Base-by-base conservation (phyloP, 2,888 invertebrate species). In the Aporophyla nigra region DNA sequence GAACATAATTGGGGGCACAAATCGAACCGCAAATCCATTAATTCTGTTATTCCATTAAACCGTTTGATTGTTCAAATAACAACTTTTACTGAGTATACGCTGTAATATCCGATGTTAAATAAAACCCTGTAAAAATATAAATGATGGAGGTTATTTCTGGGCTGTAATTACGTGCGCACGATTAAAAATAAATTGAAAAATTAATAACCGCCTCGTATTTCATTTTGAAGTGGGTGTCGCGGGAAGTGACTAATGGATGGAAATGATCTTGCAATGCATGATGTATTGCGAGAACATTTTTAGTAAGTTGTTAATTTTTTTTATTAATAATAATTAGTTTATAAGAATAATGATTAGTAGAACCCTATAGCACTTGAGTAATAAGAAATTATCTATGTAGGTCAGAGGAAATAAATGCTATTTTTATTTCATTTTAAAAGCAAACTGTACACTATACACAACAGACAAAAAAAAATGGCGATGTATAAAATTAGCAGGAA, bases 21-120 rank as follows among this genome's bases (percentile, higher is more conserved):
- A 72, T 81, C 56, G n/a, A 61, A 66, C n/a, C 43, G 16, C 1
- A 62, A 77, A 63, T n/a, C 43, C 19, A 53, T 74, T 56, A 27
- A 83, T 70, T 74, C 58, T 33, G 49, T 75, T 83, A 59, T 78
- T 68, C 71, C 68, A 82, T 74, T 77, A 65, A 62, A 74, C 16
- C 54, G 61, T 33, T 74, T 72, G 12, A 54, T 67, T 75, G 58
- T 78, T 67, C 10, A 49, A 72, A 71, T 68, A 73, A 72, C 74
- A 46, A 62, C 53, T 66, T 67, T 56, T 58, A 66, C 51, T 54
- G 54, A 70, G 40, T 51, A 33, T n/a, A 46, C 59, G 54, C 27
- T 16, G 43, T 71, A 40, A 27, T 68, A 46, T 24, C n/a, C 56
- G 24, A 54, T 69, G 61, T 24, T 1, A 54, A 61, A 76, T 27